Evolutionary conservation across 2,113 vertebrate genomes (phyloP), one percentile per base, ranked within the genome.

Genomic region (Erythrocercus mccallii): DNA sequence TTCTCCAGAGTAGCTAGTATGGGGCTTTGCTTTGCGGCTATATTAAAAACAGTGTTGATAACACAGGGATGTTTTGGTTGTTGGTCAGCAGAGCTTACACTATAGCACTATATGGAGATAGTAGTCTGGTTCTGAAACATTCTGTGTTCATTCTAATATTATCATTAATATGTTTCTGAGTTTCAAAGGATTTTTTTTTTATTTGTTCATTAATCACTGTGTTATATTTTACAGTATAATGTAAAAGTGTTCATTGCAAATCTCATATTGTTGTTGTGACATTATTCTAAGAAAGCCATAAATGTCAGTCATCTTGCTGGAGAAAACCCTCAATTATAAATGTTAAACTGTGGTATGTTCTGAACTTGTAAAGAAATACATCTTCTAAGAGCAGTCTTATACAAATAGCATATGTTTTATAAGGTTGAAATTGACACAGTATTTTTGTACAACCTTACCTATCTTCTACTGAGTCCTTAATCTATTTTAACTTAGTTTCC

Each of bases 201-300:
- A n/a, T 76, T 76, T 56, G 7, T 85, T 91, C 48, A 79, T 72
- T 33, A 84, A 48, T 80, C 33, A 18, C 28, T 42, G 27, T 45
- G 56, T n/a, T 71, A 11, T 60, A 60, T 93, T 87, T 84, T 45
- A 57, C 11, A 64, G 9, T 68, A 20, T 79, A 76, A 82, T 65
- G 25, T 76, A 48, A 37, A 91, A 79, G 38, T 56, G 11, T n/a
- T 94, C 1, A 0, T 42, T 83, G 38, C 77, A 89, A 91, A 79
- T 90, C 40, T 90, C 18, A 27, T 88, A 64, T 40, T 94, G 37
- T 61, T 93, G 37, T 79, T 87, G 83, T 95, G 88, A 96, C 70
- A 89, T 73, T 82, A 53, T 69, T 96, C 76, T 94, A 78, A 82
- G 22, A 73, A 79, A 93, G 66, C 25, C 16, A 23, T 57, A 56